phyloP scores from a whole-genome alignment of 2,113 vertebrate genomes.

The Rostratula benghalensis region DNA sequence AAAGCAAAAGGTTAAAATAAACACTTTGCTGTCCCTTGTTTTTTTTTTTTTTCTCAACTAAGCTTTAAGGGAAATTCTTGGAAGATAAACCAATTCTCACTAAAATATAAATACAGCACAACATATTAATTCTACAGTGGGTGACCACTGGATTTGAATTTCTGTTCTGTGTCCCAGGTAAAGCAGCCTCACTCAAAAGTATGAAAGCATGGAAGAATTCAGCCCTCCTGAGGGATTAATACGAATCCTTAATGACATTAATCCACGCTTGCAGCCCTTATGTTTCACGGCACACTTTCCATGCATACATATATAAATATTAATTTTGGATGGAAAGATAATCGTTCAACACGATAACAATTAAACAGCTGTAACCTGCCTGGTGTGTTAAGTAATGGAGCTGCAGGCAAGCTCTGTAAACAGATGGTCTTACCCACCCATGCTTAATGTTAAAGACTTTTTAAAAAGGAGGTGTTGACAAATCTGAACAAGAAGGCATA shows the following conservation, averaged over 20 bases:
- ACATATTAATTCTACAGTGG: not conserved
- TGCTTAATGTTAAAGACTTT: constrained; percentile 77
- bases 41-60: not conserved
- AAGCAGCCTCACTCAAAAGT: not conserved
- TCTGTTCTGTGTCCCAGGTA: not conserved
- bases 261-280: constrained; percentile 72
- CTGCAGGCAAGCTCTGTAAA: constrained; percentile 71
- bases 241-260: constrained; percentile 65
- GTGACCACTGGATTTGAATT: not conserved
- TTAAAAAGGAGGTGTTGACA: constrained; percentile 79
- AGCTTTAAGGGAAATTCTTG: not conserved
- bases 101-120: not conserved
- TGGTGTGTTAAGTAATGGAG: constrained; percentile 68
- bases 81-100: not conserved
- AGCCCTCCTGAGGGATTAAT: constrained; percentile 65
- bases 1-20: not conserved
- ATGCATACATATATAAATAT: constrained; percentile 75
- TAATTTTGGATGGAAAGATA: constrained; percentile 76
- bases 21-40: not conserved
- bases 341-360: constrained; percentile 74
- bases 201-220: constrained; percentile 8
- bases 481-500: constrained; percentile 77
- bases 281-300: constrained; percentile 72
- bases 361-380: constrained; percentile 82
- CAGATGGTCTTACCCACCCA: constrained; percentile 81